Percentiles rank a stretch among this genome's conserved stretches.
Evolutionary conservation across 92 coral and sea anemone species (phyloP).

Genomic region (Porites evermanni): DNA sequence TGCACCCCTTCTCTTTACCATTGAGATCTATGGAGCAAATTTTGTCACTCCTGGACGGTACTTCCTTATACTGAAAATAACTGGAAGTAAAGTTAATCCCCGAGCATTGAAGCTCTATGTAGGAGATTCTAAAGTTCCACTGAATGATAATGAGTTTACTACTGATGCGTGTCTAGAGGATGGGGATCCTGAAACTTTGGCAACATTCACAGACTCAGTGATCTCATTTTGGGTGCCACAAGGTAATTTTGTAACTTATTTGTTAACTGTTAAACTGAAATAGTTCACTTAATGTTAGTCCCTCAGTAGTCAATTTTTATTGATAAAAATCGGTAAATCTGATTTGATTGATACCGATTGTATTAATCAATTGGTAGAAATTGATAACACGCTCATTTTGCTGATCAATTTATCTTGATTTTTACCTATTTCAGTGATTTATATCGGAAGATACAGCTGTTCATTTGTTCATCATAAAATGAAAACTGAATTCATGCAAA

Average conservation of each 20-base stretch:
- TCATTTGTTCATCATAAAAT: no score
- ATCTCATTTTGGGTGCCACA: conserved; percentile 78
- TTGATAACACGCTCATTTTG: no score
- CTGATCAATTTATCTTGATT: no score
- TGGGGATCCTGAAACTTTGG: conserved; percentile 45
- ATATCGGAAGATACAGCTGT: no score
- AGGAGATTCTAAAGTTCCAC: conserved; percentile 39
- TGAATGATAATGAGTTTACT: conserved; percentile 57
- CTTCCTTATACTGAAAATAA: conserved; percentile 61
- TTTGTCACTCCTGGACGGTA: conserved; percentile 71
- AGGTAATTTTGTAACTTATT: conserved; percentile 35
- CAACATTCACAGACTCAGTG: conserved; percentile 53
- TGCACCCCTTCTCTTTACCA: conserved; percentile 24
- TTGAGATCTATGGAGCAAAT: conserved; percentile 61
- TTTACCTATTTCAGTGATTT: no score
- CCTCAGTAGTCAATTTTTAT: no score
- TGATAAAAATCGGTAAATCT: no score
- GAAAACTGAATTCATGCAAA: no score
- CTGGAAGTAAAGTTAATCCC: conserved; percentile 68
- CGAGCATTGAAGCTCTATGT: conserved; percentile 62
- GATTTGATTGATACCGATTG: no score
- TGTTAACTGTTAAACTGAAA: no score
- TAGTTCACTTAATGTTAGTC: no score
- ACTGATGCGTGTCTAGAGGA: conserved; percentile 69
- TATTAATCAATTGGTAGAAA: no score